Evolutionary conservation across 1,140 invertebrate genomes (phyloP).

Genomic region (Saccostrea glomerata): DNA sequence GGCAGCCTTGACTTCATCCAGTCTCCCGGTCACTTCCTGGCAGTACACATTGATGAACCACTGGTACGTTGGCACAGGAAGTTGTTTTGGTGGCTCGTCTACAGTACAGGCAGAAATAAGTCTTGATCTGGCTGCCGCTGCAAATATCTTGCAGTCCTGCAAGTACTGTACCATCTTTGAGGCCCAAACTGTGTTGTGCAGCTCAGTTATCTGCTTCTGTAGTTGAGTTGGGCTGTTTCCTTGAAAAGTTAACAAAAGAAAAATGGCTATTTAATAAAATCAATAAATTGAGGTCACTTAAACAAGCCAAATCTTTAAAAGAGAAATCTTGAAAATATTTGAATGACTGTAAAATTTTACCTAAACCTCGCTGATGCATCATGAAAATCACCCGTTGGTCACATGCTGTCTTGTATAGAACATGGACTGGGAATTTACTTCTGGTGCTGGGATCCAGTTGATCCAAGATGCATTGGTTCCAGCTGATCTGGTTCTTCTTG

Average conservation of each 20-base stretch:
- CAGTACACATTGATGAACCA: conserved; percentile 61
- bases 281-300: background rate
- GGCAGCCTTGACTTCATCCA: conserved; percentile 59
- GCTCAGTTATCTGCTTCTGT: conserved; percentile 44
- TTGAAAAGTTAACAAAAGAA: background rate
- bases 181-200: conserved; percentile 41
- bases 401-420: conserved; percentile 44
- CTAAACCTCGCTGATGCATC: conserved; percentile 30
- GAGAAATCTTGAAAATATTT: background rate
- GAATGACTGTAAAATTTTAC: background rate
- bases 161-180: conserved; percentile 43
- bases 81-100: conserved; percentile 44
- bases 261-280: background rate
- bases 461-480: background rate
- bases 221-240: conserved; percentile 57
- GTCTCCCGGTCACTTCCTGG: conserved; percentile 53
- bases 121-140: background rate
- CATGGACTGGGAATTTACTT: conserved; percentile 30
- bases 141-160: conserved; percentile 43
- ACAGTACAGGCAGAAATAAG: background rate
- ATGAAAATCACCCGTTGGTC: conserved; percentile 35
- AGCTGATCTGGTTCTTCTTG: conserved; percentile 17
- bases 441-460: conserved; percentile 11
- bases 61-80: conserved; percentile 45
- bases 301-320: background rate